Percentiles rank a stretch among this genome's conserved stretches.
These are phyloP conservation scores for Stegodyphus mimosarum DNA, from an alignment of 1,140 invertebrate species.

Conservation along the genomic window DNA sequence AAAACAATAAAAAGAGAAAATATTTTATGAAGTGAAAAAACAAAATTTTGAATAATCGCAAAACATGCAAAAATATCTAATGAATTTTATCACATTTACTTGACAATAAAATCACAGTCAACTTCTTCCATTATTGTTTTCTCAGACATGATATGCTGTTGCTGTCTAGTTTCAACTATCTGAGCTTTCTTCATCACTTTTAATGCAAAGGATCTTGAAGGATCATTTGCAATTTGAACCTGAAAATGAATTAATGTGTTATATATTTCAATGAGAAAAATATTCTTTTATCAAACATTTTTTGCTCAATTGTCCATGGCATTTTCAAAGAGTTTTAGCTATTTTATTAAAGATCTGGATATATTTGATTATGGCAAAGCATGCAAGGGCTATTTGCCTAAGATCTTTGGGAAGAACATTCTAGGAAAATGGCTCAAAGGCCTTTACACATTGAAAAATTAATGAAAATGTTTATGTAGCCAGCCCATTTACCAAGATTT, in stretches of 20 bases:
- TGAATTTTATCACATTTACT: slow-evolving; percentile 68
- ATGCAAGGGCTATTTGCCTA: too few relatives aligned
- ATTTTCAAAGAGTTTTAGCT: background rate
- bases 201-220: slow-evolving; percentile 88
- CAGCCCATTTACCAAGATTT: too few relatives aligned
- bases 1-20: too few relatives aligned
- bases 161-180: slow-evolving; percentile 97
- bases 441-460: too few relatives aligned
- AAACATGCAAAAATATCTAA: too few relatives aligned
- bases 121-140: slow-evolving; percentile 99
- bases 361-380: background rate
- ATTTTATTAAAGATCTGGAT: background rate
- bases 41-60: too few relatives aligned
- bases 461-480: too few relatives aligned
- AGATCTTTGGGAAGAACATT: too few relatives aligned
- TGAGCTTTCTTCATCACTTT: slow-evolving; percentile 99
- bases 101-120: slow-evolving; percentile 96
- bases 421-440: too few relatives aligned
- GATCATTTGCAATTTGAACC: slow-evolving; percentile 72
- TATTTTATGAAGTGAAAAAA: too few relatives aligned
- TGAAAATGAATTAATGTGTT: slow-evolving; percentile 11
- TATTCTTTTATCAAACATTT: background rate
- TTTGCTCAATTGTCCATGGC: background rate
- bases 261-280: slow-evolving; percentile 3
- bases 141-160: slow-evolving; percentile 99